phyloP scores from a whole-genome alignment of 2,797 vertebrate genomes.

The Arctocebus calabarensis region DNA sequence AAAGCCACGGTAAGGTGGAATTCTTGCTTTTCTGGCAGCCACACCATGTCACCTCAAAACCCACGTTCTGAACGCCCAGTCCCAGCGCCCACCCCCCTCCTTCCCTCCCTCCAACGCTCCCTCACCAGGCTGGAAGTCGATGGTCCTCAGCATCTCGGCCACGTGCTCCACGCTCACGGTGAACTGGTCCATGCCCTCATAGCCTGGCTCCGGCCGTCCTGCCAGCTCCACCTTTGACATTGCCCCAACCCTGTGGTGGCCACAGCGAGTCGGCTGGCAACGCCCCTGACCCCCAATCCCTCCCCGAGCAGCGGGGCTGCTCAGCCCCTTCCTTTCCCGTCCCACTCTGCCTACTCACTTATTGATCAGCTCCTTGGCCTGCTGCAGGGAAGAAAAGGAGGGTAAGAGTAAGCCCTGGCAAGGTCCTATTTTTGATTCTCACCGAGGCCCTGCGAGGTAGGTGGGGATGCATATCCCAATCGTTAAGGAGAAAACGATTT shows the following conservation, averaged over 20 bases:
- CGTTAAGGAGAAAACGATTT: not conserved
- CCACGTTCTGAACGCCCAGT: not conserved
- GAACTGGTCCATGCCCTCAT: constrained; percentile 93
- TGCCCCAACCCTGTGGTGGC: constrained; percentile 88
- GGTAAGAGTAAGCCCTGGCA: constrained; percentile 52
- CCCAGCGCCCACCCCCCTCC: not conserved
- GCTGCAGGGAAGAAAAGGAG: constrained; percentile 86
- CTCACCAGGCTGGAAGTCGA: constrained; percentile 92
- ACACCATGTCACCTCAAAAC: not conserved
- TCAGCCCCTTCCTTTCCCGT: not conserved
- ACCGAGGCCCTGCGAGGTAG: not conserved
- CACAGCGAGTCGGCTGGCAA: not conserved
- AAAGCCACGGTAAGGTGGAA: not conserved
- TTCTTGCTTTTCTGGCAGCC: too few relatives aligned
- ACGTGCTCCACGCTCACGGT: constrained; percentile 89
- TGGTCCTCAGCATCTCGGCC: constrained; percentile 90
- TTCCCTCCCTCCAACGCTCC: not conserved
- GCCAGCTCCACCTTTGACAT: constrained; percentile 88
- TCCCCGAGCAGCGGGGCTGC: not conserved
- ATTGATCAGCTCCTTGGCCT: constrained; percentile 91
- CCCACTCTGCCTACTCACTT: constrained; percentile 89
- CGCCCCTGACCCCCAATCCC: not conserved
- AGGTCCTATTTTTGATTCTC: constrained; percentile 9
- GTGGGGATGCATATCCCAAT: not conserved
- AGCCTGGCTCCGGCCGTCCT: constrained; percentile 90